These are phyloP conservation scores for Nezara viridula DNA, from an alignment of 2,888 invertebrate species.

Conservation along the genomic window DNA sequence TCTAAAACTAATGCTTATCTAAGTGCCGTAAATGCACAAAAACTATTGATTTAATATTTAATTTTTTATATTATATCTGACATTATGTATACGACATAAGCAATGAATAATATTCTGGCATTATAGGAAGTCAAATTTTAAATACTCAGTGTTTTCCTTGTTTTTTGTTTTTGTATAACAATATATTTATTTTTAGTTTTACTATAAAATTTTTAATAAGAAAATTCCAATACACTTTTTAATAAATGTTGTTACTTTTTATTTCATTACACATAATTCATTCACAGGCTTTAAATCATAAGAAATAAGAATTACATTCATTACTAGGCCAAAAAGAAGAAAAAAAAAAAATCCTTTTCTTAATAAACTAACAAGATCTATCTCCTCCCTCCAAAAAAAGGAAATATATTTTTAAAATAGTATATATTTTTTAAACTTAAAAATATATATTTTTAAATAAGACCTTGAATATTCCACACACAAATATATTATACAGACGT, in stretches of 20 bases:
- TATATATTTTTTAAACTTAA: background rate
- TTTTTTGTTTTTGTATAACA: slow-evolving; percentile 41
- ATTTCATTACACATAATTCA: background rate
- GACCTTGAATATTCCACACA: background rate
- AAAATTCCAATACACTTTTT: slow-evolving; percentile 23
- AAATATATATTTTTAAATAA: background rate
- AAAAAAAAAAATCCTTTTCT: background rate
- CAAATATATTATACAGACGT: background rate
- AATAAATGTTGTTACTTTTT: slow-evolving; percentile 18
- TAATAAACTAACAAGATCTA: background rate
- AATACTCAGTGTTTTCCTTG: slow-evolving; percentile 23
- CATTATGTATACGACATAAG: slow-evolving; percentile 59
- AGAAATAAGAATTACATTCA: background rate
- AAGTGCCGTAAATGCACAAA: slow-evolving; percentile 65
- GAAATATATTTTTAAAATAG: background rate
- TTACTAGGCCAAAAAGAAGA: background rate
- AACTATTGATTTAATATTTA: slow-evolving; percentile 61
- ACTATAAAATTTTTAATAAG: slow-evolving; percentile 31
- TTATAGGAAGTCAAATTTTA: slow-evolving; percentile 22
- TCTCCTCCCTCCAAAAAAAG: background rate
- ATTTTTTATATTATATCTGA: slow-evolving; percentile 56
- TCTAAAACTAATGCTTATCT: slow-evolving; percentile 43
- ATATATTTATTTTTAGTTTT: slow-evolving; percentile 34
- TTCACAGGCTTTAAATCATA: background rate
- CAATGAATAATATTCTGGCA: slow-evolving; percentile 12